A percentile compares a stretch with the other conserved stretches of the same genome.
phyloP scores from a whole-genome alignment of 2,113 vertebrate species.

The Todiramphus chloris region DNA sequence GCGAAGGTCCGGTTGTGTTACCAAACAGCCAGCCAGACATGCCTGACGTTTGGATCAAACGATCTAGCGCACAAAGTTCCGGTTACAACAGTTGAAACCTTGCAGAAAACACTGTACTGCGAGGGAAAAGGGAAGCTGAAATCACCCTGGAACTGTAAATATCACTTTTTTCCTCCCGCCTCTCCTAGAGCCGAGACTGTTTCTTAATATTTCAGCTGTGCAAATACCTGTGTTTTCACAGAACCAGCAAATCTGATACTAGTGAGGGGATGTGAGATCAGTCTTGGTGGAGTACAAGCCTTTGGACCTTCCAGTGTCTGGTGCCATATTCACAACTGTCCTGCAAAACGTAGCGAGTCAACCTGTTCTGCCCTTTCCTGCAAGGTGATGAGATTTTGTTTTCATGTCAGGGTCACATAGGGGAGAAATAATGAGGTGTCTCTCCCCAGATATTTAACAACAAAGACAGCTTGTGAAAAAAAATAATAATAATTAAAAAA shows the following conservation, averaged over 20 bases:
- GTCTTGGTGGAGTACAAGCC: neutral
- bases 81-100: slow-evolving; percentile 78
- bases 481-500: neutral
- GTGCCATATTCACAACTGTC: slow-evolving; percentile 12
- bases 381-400: neutral
- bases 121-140: neutral
- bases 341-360: neutral
- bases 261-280: neutral
- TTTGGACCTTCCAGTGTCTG: neutral
- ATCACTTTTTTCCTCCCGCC: neutral
- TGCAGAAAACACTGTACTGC: neutral
- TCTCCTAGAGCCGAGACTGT: slow-evolving; percentile 21
- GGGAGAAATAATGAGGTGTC: neutral
- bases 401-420: neutral
- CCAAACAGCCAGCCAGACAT: slow-evolving; percentile 96
- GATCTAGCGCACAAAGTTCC: slow-evolving; percentile 83
- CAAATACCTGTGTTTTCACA: neutral
- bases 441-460: neutral
- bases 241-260: slow-evolving; percentile 37
- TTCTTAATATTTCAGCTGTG: slow-evolving; percentile 8
- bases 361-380: neutral
- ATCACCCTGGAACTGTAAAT: slow-evolving; percentile 37
- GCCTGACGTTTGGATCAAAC: slow-evolving; percentile 96
- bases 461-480: neutral
- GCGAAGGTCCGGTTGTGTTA: slow-evolving; percentile 82